phyloP scores from a whole-genome alignment of 2,888 invertebrate species.

The Argyra leucocephala region DNA sequence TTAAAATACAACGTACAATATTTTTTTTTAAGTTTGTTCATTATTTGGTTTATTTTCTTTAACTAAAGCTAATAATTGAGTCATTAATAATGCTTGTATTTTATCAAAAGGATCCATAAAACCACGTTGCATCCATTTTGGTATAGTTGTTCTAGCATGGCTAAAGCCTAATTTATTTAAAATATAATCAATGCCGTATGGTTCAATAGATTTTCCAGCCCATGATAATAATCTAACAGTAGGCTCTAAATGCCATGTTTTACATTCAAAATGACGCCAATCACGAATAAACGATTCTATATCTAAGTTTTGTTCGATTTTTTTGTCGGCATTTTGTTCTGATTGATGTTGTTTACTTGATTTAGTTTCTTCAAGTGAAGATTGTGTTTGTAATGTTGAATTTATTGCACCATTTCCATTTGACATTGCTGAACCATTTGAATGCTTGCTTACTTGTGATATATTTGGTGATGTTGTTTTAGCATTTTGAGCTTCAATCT shows the following conservation, averaged over 20 bases:
- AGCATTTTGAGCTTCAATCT: conserved; percentile 39
- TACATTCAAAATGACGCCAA: conserved; percentile 83
- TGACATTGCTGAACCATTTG: neutral
- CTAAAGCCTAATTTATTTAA: conserved; percentile 94
- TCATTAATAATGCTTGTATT: conserved; percentile 69
- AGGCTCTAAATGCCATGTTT: conserved; percentile 94
- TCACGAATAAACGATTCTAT: conserved; percentile 66
- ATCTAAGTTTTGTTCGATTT: conserved; percentile 29
- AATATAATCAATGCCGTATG: conserved; percentile 97
- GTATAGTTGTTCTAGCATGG: conserved; percentile 95
- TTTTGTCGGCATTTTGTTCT: neutral
- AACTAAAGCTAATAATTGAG: conserved; percentile 56
- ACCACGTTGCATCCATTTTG: conserved; percentile 98
- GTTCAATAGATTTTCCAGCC: conserved; percentile 95
- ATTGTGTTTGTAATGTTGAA: conserved; percentile 27
- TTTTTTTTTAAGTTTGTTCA: neutral
- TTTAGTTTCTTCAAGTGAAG: conserved; percentile 15
- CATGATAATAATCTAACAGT: conserved; percentile 76
- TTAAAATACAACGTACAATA: neutral
- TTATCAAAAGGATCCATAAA: conserved; percentile 96
- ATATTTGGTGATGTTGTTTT: conserved; percentile 42
- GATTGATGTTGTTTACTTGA: neutral
- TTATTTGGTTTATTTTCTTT: conserved; percentile 43
- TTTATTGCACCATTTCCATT: neutral
- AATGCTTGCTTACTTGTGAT: conserved; percentile 13